phyloP scores from a whole-genome alignment of 1,140 invertebrate genomes.

The Anoplophora glabripennis region DNA sequence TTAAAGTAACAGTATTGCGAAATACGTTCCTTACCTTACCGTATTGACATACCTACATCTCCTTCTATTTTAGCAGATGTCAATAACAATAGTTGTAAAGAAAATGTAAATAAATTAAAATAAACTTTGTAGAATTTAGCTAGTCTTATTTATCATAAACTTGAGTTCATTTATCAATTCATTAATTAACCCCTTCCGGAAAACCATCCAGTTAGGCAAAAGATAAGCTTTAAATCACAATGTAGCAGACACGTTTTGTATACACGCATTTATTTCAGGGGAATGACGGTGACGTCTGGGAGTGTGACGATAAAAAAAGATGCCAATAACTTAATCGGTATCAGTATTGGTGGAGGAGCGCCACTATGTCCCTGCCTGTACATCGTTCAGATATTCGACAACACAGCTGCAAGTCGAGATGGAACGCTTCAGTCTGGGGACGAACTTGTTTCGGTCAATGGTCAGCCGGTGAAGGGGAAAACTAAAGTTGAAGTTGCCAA shows the following conservation, averaged over 20 bases:
- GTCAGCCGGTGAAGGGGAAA: slow-evolving; percentile 88
- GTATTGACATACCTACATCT: too few species aligned
- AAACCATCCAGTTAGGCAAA: too few species aligned
- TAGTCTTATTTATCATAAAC: too few species aligned
- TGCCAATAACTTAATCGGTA: slow-evolving; percentile 93
- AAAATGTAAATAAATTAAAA: too few species aligned
- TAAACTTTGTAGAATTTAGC: too few species aligned
- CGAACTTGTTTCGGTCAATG: slow-evolving; percentile 92
- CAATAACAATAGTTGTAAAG: too few species aligned
- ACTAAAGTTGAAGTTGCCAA: slow-evolving; percentile 98
- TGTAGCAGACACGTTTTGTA: neutral
- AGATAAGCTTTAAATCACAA: too few species aligned
- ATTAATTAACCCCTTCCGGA: too few species aligned
- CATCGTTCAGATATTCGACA: slow-evolving; percentile 97
- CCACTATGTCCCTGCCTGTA: slow-evolving; percentile 96
- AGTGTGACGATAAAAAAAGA: slow-evolving; percentile 89
- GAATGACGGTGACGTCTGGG: slow-evolving; percentile 96
- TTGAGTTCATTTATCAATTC: too few species aligned
- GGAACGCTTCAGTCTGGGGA: slow-evolving; percentile 93
- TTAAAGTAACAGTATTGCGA: too few species aligned
- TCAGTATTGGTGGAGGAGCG: slow-evolving; percentile 95
- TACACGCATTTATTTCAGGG: slow-evolving; percentile 61
- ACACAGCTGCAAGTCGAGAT: slow-evolving; percentile 88
- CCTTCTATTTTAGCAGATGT: too few species aligned
- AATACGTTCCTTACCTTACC: too few species aligned